These are phyloP conservation scores for Elephas maximus DNA, from an alignment of 2,113 vertebrate species.

Conservation along the genomic window DNA sequence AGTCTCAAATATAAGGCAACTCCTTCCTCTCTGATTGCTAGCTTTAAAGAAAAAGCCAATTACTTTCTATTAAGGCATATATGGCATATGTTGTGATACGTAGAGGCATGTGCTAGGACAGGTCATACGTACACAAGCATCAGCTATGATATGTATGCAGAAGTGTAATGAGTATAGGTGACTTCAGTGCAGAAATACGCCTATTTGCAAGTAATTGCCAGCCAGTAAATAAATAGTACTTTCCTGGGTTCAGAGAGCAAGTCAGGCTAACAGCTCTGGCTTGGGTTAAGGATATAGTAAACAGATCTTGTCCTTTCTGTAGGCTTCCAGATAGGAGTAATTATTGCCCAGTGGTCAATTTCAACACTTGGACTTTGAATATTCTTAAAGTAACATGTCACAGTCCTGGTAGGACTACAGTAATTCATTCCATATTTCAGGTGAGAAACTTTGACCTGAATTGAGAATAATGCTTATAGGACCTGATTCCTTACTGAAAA, in stretches of 20 bases:
- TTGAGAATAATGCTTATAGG: neutral
- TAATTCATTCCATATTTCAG: constrained; percentile 32
- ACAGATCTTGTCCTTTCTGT: neutral
- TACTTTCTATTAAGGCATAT: neutral
- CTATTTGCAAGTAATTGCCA: neutral
- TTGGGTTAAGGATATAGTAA: constrained; percentile 17
- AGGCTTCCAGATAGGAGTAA: neutral
- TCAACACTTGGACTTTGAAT: constrained; percentile 74
- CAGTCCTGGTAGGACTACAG: constrained; percentile 58
- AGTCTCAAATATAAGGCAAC: constrained; percentile 25
- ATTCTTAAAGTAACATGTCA: constrained; percentile 67
- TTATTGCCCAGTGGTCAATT: neutral
- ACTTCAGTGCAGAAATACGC: neutral
- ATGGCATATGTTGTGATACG: too few species aligned
- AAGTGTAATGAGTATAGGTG: neutral
- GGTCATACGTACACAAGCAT: neutral
- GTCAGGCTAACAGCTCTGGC: neutral
- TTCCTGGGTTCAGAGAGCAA: neutral
- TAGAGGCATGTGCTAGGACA: neutral
- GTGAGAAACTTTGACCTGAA: constrained; percentile 32
- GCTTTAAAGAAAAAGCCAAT: constrained; percentile 13
- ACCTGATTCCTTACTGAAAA: neutral
- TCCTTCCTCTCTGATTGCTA: neutral
- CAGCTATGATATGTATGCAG: neutral
- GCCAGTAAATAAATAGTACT: neutral